Evolutionary conservation across 2,888 invertebrate genomes (phyloP).

Genomic region (Cephonodes hylas): DNA sequence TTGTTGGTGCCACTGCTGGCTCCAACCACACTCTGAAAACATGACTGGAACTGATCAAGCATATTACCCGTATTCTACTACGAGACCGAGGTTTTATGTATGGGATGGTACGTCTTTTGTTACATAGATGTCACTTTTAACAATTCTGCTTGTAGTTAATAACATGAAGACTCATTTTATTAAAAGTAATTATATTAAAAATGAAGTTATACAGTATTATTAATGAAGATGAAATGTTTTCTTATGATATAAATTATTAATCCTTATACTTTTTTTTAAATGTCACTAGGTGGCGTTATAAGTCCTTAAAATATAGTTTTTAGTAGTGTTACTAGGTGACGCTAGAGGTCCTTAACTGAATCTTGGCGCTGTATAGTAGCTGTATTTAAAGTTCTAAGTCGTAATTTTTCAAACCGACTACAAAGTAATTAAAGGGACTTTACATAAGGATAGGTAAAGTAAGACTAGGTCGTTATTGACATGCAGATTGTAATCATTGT

Average conservation of each 20-base stretch:
- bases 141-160: neutral
- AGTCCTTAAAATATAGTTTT: neutral
- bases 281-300: neutral
- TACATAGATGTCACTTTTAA: neutral
- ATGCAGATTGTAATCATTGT: too few species aligned
- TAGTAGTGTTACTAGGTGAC: neutral
- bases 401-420: too few species aligned
- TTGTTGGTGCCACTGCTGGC: constrained; percentile 45
- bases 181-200: too few species aligned
- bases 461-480: too few species aligned
- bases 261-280: too few species aligned
- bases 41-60: constrained; percentile 45
- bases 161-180: neutral
- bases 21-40: constrained; percentile 54
- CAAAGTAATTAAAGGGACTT: too few species aligned
- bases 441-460: too few species aligned
- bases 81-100: constrained; percentile 30
- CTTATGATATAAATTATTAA: too few species aligned
- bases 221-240: too few species aligned
- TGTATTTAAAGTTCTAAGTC: too few species aligned
- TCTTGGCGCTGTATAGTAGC: neutral
- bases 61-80: constrained; percentile 58
- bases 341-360: too few species aligned
- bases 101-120: constrained; percentile 58
- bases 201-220: too few species aligned